Conservation (phyloP, 1,140 invertebrate species). For the Drosophila trapezifrons region DNA sequence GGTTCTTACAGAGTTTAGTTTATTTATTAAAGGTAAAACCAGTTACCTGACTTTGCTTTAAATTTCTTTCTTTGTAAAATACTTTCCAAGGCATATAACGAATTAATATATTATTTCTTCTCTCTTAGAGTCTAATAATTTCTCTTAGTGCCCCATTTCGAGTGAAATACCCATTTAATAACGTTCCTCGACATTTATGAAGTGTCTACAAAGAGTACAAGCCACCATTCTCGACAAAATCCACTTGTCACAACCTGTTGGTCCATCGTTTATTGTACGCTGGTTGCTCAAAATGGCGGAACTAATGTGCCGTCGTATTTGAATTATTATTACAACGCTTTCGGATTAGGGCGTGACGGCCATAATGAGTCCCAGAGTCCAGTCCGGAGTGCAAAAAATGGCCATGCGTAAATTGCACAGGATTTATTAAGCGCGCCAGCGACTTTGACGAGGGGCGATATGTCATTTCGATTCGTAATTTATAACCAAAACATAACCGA, state of each 20-base stretch:
- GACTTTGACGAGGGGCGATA: conserved; percentile 60
- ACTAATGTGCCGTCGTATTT: conserved; percentile 76
- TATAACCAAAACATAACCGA: conserved; percentile 50
- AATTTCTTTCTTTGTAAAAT: neutral
- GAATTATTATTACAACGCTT: conserved; percentile 73
- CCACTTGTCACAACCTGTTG: conserved; percentile 72
- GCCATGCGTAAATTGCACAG: conserved; percentile 55
- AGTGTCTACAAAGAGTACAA: conserved; percentile 51
- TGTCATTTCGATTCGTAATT: conserved; percentile 61
- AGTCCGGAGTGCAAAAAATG: conserved; percentile 24
- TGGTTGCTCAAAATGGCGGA: conserved; percentile 70
- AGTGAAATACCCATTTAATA: conserved; percentile 62
- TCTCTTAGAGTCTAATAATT: neutral
- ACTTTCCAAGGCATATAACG: too few relatives aligned
- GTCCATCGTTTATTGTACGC: conserved; percentile 55
- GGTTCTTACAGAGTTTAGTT: neutral
- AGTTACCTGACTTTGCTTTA: neutral
- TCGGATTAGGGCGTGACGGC: conserved; percentile 34
- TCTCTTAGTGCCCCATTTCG: conserved; percentile 46
- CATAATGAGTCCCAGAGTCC: conserved; percentile 7
- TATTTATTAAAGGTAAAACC: too few relatives aligned
- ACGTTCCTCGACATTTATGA: conserved; percentile 55
- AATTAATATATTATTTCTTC: neutral
- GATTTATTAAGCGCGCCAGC: conserved; percentile 45
- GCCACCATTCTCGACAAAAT: conserved; percentile 38